Evolutionary conservation across 2,797 vertebrate species (phyloP), one percentile per base, ranked within the genome.

Genomic region (Alfaro cultratus): DNA sequence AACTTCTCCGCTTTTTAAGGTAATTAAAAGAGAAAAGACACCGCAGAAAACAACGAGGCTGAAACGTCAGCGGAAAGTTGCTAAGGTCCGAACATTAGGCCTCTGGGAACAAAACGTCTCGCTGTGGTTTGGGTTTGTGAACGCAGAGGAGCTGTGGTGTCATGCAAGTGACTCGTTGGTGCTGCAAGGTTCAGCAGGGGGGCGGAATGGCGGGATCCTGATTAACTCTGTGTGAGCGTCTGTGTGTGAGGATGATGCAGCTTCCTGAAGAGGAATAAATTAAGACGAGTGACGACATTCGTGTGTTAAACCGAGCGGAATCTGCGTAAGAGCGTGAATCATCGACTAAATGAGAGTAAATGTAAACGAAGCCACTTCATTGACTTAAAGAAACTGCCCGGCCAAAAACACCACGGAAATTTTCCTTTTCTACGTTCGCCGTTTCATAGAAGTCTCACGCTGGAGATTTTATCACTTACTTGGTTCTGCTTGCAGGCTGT

Each of bases 201-300:
- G 90, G 92, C 73, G 93, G 92, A 92, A 93, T 92, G 91, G 92
- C 89, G 88, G 90, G 88, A 91, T 41, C n/a, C 86, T 91, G 55
- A 90, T 93, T 92, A 92, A 46, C 82, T 23, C 31, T 72, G 53
- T 43, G 55, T 68, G 68, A n/a, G 75, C 70, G 78, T 49, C 47
- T 75, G 53, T 74, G 64, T 67, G 57, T 34, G 82, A 43, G 80
- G 31, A 67, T 79, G 77, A 87, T 73, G 74, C 68, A 71, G 36
- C 49, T 79, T 16, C 26, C 8, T 45, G 46, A 76, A 8, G 1
- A 74, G 47, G 57, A 86, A 75, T 80, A 72, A 46, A 85, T 83
- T 34, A 75, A 68, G 77, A 82, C 46, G 8, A 46, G 23, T 55
- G 74, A 83, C 7, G 45, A n/a, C 18, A 2, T 18, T 70, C 41